Evolutionary conservation across 2,113 vertebrate genomes (phyloP), one percentile per base, ranked within the genome.

Genomic region (Anseranas semipalmata): DNA sequence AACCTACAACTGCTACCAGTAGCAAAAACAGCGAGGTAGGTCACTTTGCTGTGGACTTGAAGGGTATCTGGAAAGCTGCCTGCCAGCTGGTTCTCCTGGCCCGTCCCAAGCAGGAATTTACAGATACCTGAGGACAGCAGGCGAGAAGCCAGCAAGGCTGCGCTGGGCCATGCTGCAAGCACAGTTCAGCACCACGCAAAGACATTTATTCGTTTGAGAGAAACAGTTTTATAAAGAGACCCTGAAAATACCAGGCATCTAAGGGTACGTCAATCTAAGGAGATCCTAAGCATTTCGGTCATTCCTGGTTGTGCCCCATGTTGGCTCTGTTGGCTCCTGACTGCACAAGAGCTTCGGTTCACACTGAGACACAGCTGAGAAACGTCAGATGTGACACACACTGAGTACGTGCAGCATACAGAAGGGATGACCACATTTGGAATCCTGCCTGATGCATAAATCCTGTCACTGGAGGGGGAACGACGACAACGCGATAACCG

Each of bases 361-460:
- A 3, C 3, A 2, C 37, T 7, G 8, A 41, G 24, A 58, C 9
- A 17, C 0, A 0, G 15, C 28, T n/a, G 55, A 25, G 33, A 56
- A 63, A 37, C 15, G 15, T 12, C 27, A 25, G 10, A 18, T 14
- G 17, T 28, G 55, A 32, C 85, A 17, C 27, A 35, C 20, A 18
- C 5, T 0, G 16, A 6, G 43, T n/a, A 32, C 41, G 27, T 1
- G 19, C n/a, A 32, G 30, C 56, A 19, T 19, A 17, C 0, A 2
- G 19, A n/a, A 75, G 27, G 33, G 41, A 56, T 3, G 2, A 2
- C 8, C 33, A 15, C 5, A 0, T 22, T 59, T 53, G 28, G 28
- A 41, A 24, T 37, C 27, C 52, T 25, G 55, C n/a, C 74, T 60
- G 52, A 37, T n/a, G 17, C 9, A 6, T 4, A 30, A 48, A 18